A percentile compares a stretch with the other conserved stretches of the same genome.
Conservation (phyloP, 1,140 invertebrate species). For the Cylas formicarius region DNA sequence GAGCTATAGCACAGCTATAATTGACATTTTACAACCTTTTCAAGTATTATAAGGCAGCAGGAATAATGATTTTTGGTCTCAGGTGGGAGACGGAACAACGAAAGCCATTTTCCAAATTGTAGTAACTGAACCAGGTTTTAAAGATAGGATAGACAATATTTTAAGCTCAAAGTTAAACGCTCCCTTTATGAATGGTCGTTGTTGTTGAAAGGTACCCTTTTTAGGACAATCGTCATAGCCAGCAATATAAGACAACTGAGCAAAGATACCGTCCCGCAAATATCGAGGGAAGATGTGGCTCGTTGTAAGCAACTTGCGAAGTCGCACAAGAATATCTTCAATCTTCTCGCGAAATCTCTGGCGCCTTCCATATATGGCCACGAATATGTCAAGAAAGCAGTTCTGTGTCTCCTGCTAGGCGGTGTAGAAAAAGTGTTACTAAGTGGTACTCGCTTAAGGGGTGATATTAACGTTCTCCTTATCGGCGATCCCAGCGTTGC, state of each 20-base stretch:
- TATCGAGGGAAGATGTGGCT: constrained; percentile 82
- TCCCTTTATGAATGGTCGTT: too few relatives aligned
- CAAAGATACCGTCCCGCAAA: constrained; percentile 79
- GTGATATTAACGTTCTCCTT: constrained; percentile 94
- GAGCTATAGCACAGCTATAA: too few relatives aligned
- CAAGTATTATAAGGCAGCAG: too few relatives aligned
- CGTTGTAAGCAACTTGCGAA: constrained; percentile 83
- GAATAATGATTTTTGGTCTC: too few relatives aligned
- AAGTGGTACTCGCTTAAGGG: constrained; percentile 94
- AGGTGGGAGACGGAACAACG: too few relatives aligned
- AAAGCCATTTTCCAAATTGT: too few relatives aligned
- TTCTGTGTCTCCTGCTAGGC: constrained; percentile 90
- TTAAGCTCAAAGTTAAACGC: too few relatives aligned
- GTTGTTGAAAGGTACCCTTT: constrained; percentile 28
- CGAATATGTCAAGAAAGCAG: constrained; percentile 93
- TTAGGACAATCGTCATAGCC: constrained; percentile 86
- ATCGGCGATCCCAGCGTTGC: constrained; percentile 99
- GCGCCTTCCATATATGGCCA: constrained; percentile 98
- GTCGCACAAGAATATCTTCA: constrained; percentile 76
- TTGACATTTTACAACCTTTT: too few relatives aligned
- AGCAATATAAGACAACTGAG: constrained; percentile 86
- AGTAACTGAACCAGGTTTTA: too few relatives aligned
- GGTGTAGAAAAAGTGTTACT: constrained; percentile 92
- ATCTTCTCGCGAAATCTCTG: constrained; percentile 82
- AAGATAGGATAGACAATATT: too few relatives aligned